phyloP scores from a whole-genome alignment of 2,888 invertebrate species.

The Lordiphosa fenestrarum region DNA sequence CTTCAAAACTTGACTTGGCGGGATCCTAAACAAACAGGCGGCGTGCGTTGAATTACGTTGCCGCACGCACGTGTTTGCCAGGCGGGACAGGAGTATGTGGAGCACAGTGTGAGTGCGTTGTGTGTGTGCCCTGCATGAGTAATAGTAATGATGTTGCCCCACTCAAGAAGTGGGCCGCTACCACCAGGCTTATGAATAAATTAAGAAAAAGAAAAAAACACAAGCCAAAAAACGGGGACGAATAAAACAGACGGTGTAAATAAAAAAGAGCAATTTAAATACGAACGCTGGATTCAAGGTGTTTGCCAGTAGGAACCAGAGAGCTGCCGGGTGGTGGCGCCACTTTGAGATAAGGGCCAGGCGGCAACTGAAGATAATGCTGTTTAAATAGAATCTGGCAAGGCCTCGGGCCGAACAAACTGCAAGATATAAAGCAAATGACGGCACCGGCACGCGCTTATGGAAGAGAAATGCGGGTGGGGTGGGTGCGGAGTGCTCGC shows the following conservation, averaged over 20 bases:
- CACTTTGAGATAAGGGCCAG: conserved; percentile 41
- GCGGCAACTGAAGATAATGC: conserved; percentile 61
- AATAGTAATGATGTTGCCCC: conserved; percentile 73
- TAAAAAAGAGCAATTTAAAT: conserved; percentile 67
- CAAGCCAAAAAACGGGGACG: conserved; percentile 18
- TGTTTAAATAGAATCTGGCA: conserved; percentile 68
- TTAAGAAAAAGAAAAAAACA: conserved; percentile 51
- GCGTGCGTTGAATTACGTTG: conserved; percentile 67
- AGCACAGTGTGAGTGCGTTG: conserved; percentile 21
- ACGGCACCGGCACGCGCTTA: conserved; percentile 41
- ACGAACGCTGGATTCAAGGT: conserved; percentile 22
- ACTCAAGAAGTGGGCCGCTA: conserved; percentile 43
- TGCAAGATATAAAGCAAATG: conserved; percentile 67
- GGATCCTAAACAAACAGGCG: conserved; percentile 66
- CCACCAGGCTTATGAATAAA: conserved; percentile 75
- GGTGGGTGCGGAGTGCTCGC: conserved; percentile 36
- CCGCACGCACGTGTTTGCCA: conserved; percentile 62
- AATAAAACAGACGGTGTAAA: conserved; percentile 56
- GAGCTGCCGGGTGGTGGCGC: background rate
- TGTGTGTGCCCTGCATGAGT: conserved; percentile 58
- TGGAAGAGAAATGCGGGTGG: conserved; percentile 11
- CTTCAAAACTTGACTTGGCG: conserved; percentile 38
- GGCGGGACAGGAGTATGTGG: conserved; percentile 14
- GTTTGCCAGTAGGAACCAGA: conserved; percentile 11
- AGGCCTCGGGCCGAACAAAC: conserved; percentile 43